Evolutionary conservation across 2,113 vertebrate species (phyloP).

Genomic region (Leucoraja erinaceus): DNA sequence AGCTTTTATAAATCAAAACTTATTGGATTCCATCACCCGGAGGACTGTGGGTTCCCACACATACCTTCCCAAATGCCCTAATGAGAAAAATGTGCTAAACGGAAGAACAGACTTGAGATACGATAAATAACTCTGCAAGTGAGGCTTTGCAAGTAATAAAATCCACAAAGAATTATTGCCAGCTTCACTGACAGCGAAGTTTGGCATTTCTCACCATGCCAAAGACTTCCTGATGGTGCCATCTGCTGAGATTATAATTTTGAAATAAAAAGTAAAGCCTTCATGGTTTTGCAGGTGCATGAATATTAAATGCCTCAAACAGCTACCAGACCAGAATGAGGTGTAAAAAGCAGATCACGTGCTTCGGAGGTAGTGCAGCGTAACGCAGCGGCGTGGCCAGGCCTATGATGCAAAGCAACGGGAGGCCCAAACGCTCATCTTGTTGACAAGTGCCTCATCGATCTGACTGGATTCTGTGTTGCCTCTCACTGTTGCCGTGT

Average conservation of each 20-base stretch:
- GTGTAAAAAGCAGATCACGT: neutral
- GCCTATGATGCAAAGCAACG: neutral
- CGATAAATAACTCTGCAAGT: neutral
- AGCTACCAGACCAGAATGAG: too few species aligned
- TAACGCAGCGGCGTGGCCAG: neutral
- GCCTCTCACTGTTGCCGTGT: too few species aligned
- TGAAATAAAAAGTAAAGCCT: neutral
- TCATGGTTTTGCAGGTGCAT: neutral
- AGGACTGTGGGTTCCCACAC: neutral
- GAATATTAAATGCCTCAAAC: neutral
- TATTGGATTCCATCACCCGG: neutral
- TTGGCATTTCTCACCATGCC: neutral
- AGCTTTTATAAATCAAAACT: conserved; percentile 20
- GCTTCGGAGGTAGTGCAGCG: neutral
- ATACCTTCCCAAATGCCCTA: neutral
- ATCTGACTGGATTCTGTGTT: too few species aligned
- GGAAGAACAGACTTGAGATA: neutral
- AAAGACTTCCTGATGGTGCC: neutral
- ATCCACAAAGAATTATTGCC: conserved; percentile 16
- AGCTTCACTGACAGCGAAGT: neutral
- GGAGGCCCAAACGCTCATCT: neutral
- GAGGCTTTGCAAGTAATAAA: neutral
- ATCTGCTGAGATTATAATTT: neutral
- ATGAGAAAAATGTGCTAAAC: conserved; percentile 24
- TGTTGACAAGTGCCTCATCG: neutral